A percentile compares a stretch with the other conserved stretches of the same genome.
These are phyloP conservation scores for Ammodytes marinus DNA, from an alignment of 2,113 vertebrate species.

Conservation along the genomic window DNA sequence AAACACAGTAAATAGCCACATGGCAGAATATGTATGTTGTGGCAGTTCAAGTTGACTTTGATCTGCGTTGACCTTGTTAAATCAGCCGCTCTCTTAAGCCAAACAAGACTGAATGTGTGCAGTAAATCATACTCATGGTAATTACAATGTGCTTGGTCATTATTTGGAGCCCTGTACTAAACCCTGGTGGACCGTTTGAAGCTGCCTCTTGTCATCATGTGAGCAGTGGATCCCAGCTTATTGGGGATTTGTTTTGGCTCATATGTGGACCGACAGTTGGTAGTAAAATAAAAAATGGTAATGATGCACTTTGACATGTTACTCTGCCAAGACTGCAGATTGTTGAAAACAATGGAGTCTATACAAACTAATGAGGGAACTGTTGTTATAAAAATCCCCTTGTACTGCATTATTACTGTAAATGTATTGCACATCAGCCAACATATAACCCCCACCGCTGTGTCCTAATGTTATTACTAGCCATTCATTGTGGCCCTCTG, in stretches of 20 bases:
- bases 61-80: slow-evolving; percentile 40
- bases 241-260: not conserved
- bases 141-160: slow-evolving; percentile 76
- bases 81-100: slow-evolving; percentile 48
- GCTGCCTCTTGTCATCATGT: slow-evolving; percentile 64
- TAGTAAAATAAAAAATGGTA: slow-evolving; percentile 20
- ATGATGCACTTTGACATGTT: slow-evolving; percentile 12
- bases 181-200: slow-evolving; percentile 55
- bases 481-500: slow-evolving; percentile 6
- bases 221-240: slow-evolving; percentile 36
- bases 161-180: slow-evolving; percentile 48
- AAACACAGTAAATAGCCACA: slow-evolving; percentile 42
- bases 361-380: slow-evolving; percentile 6
- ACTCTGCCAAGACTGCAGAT: slow-evolving; percentile 1
- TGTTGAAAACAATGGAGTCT: slow-evolving; percentile 36
- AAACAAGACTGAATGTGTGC: slow-evolving; percentile 63
- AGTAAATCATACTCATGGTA: slow-evolving; percentile 63
- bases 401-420: slow-evolving; percentile 56
- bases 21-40: slow-evolving; percentile 20
- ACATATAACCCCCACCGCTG: slow-evolving; percentile 41
- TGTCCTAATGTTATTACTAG: slow-evolving; percentile 1
- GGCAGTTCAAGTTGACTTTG: slow-evolving; percentile 33
- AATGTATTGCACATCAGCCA: slow-evolving; percentile 69
- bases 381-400: slow-evolving; percentile 27
- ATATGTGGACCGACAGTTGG: slow-evolving; percentile 11